Conservation (phyloP, 2,113 vertebrate genomes). For the Haemorhous mexicanus region DNA sequence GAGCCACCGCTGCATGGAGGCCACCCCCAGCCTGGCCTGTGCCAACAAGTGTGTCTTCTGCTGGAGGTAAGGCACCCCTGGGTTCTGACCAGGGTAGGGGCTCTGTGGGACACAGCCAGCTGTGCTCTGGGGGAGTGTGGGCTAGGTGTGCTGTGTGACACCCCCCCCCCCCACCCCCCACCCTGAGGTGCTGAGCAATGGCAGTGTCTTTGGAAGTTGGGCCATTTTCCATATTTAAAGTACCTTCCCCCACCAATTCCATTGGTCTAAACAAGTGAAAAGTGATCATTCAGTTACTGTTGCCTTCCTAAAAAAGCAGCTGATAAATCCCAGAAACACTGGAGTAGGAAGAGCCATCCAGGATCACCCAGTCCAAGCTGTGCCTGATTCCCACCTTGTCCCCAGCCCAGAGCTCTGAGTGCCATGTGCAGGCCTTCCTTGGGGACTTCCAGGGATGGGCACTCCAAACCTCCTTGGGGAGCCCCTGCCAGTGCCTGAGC, state of each 20-base stretch:
- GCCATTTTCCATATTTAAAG: background rate
- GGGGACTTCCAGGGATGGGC: background rate
- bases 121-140: background rate
- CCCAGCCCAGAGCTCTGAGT: background rate
- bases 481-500: rapidly evolving
- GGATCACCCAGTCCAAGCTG: rapidly evolving
- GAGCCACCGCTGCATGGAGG: slow-evolving; percentile 97
- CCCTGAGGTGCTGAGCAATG: background rate
- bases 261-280: background rate
- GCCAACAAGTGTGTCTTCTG: slow-evolving; percentile 98
- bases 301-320: background rate
- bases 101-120: background rate
- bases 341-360: background rate
- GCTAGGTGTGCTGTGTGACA: background rate
- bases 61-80: slow-evolving; percentile 82
- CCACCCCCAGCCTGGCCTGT: slow-evolving; percentile 92
- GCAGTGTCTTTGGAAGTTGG: background rate
- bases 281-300: background rate
- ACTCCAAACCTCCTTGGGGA: background rate
- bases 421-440: rapidly evolving
- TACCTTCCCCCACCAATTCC: background rate
- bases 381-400: rapidly evolving
- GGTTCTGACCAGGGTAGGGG: background rate
- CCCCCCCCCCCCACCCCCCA: background rate
- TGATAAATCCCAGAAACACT: background rate